Conservation (phyloP, 1,140 invertebrate species). For the Drosophila yakuba region DNA sequence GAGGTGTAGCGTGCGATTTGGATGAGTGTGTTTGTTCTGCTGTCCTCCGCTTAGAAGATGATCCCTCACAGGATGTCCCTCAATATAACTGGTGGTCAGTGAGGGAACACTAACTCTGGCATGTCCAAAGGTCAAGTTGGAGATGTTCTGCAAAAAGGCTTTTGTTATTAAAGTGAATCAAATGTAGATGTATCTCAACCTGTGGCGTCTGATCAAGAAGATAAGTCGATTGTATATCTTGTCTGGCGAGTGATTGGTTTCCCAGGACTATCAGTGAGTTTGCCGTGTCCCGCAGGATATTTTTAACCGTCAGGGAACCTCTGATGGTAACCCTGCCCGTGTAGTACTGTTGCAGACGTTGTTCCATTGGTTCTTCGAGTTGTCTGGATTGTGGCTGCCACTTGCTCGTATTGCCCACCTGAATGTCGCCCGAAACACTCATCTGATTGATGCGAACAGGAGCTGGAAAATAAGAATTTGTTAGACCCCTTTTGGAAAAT, state of each 20-base stretch:
- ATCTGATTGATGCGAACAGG: slow-evolving; percentile 71
- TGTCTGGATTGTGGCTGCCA: slow-evolving; percentile 2
- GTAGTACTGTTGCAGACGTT: slow-evolving; percentile 68
- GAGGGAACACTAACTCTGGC: slow-evolving; percentile 45
- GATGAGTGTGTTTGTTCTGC: not conserved
- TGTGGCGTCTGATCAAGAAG: slow-evolving; percentile 51
- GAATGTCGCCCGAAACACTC: slow-evolving; percentile 59
- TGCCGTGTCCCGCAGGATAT: slow-evolving; percentile 44
- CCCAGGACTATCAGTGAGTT: slow-evolving; percentile 23
- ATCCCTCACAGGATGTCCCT: slow-evolving; percentile 49
- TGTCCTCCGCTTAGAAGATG: slow-evolving; percentile 48
- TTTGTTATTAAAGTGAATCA: too few species aligned
- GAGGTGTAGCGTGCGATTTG: slow-evolving; percentile 36
- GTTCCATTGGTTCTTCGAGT: not conserved
- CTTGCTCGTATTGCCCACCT: slow-evolving; percentile 32
- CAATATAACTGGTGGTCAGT: slow-evolving; percentile 41
- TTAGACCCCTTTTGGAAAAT: not conserved
- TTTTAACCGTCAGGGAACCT: slow-evolving; percentile 60
- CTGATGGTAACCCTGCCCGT: slow-evolving; percentile 59
- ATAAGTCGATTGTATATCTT: slow-evolving; percentile 32
- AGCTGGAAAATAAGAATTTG: slow-evolving; percentile 18
- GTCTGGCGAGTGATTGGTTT: slow-evolving; percentile 40
- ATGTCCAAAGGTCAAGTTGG: slow-evolving; percentile 47
- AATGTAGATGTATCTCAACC: slow-evolving; percentile 21
- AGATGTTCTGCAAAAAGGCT: slow-evolving; percentile 29